phyloP scores from a whole-genome alignment of 2,113 vertebrate species.

The Triplophysa rosa region DNA sequence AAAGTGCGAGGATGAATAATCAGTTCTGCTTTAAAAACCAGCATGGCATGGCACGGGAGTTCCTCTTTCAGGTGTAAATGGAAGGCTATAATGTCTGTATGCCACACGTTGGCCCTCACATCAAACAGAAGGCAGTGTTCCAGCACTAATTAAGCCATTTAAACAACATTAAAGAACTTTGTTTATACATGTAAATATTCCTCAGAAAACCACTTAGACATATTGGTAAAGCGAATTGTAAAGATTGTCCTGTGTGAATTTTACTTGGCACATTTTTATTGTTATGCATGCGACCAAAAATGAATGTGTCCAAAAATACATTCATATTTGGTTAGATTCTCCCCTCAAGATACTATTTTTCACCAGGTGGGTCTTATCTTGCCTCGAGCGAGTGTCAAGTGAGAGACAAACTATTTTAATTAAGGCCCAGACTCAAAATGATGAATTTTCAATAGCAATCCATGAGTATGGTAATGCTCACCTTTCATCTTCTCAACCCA shows the following conservation, averaged over 20 bases:
- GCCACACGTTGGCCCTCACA: constrained; percentile 60
- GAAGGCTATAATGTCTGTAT: constrained; percentile 53
- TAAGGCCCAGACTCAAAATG: not conserved
- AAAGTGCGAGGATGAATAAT: constrained; percentile 44
- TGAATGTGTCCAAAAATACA: not conserved
- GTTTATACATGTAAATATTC: constrained; percentile 51
- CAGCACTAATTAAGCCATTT: constrained; percentile 68
- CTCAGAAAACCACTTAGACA: constrained; percentile 1
- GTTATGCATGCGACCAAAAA: too few relatives aligned
- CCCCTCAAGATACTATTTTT: not conserved
- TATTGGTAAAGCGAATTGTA: too few relatives aligned
- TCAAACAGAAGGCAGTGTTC: constrained; percentile 65
- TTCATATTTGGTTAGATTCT: not conserved
- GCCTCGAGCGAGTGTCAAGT: not conserved
- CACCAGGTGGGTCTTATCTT: not conserved
- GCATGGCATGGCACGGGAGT: constrained; percentile 37
- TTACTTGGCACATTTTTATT: not conserved
- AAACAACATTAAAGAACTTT: constrained; percentile 58
- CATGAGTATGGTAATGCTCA: too few relatives aligned
- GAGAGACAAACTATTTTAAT: not conserved
- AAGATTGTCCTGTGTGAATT: not conserved
- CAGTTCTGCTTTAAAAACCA: constrained; percentile 54
- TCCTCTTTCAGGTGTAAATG: constrained; percentile 72
- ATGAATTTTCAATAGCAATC: too few relatives aligned
- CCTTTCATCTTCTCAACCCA: too few relatives aligned